phyloP scores from a whole-genome alignment of 1,140 invertebrate species.

The Pseudomyrmex pallidus region DNA sequence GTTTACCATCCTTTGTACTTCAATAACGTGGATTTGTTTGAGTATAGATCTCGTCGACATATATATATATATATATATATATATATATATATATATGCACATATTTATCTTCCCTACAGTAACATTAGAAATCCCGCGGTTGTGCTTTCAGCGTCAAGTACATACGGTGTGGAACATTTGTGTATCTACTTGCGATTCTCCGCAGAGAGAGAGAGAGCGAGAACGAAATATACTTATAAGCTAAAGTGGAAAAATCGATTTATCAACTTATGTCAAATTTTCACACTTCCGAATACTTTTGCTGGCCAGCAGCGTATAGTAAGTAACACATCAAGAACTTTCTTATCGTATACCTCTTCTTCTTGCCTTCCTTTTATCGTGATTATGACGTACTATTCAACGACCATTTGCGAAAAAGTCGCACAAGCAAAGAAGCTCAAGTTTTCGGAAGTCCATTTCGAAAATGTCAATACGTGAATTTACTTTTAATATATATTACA shows the following conservation, averaged over 20 bases:
- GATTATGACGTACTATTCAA: constrained; percentile 37
- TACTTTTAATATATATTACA: constrained; percentile 6
- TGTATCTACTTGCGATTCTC: neutral
- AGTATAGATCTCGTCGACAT: neutral
- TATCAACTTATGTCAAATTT: constrained; percentile 43
- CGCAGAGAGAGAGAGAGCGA: neutral
- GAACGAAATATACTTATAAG: constrained; percentile 8
- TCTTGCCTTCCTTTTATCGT: neutral
- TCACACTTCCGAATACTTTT: constrained; percentile 17
- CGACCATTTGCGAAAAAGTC: constrained; percentile 6
- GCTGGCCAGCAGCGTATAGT: neutral
- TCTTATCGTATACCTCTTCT: neutral
- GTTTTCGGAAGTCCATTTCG: constrained; percentile 26
- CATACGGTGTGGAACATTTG: neutral
- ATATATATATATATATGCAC: too few species aligned
- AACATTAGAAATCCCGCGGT: constrained; percentile 35
- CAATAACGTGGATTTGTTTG: constrained; percentile 22
- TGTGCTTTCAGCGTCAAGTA: neutral
- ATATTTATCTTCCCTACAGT: neutral
- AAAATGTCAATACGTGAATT: constrained; percentile 36
- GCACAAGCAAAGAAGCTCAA: constrained; percentile 20
- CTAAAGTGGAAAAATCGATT: constrained; percentile 42
- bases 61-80: constrained; percentile 1
- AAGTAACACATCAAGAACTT: constrained; percentile 11
- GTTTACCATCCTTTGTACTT: constrained; percentile 22